Conservation (phyloP, 1,140 invertebrate species). For the Matsumurasca onukii region DNA sequence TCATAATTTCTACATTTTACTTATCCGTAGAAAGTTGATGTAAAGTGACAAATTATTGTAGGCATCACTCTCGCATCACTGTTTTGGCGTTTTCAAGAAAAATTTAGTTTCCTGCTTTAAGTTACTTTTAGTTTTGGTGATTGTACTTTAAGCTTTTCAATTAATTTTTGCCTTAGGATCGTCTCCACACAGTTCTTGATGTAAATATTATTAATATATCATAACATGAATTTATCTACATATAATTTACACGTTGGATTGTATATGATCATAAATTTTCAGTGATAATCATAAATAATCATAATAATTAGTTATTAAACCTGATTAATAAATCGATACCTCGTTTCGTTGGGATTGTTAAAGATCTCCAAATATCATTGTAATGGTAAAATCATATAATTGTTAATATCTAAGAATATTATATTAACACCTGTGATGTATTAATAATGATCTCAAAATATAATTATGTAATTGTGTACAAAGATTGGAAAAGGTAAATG, state of each 20-base stretch:
- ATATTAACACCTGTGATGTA: slow-evolving; percentile 4
- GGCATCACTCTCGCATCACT: no score
- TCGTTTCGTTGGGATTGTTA: background rate
- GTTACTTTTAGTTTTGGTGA: no score
- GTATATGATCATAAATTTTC: background rate
- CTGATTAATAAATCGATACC: background rate
- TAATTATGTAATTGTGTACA: background rate
- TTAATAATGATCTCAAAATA: slow-evolving; percentile 14
- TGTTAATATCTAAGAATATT: slow-evolving; percentile 15
- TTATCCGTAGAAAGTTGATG: no score
- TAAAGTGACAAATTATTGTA: no score
- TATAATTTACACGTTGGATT: background rate
- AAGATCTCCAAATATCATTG: background rate
- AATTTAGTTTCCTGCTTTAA: no score
- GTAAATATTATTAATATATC: background rate
- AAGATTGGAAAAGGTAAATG: background rate
- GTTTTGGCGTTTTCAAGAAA: no score
- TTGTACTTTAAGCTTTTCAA: no score
- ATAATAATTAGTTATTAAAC: background rate
- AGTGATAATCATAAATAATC: background rate
- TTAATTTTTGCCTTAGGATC: no score
- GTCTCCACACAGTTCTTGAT: no score
- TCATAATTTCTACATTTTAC: no score
- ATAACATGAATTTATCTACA: background rate
- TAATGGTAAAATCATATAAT: background rate